A percentile compares a stretch with the other conserved stretches of the same genome.
Evolutionary conservation across 37 sponge, comb jelly and placozoan genomes (phyloP).

Genomic region (Eunapius fragilis): DNA sequence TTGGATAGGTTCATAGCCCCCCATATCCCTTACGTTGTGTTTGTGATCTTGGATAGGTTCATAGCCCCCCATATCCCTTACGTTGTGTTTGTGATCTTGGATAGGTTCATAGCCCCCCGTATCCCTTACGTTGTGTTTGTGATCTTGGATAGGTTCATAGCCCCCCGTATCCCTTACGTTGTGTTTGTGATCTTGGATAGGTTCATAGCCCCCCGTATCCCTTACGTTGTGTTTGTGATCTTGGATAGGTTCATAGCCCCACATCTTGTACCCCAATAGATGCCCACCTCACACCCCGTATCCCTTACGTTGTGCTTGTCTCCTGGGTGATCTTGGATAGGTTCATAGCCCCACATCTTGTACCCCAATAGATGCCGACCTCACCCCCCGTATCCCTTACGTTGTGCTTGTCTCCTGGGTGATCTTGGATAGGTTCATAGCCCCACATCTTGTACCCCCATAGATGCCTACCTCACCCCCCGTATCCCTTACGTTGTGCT

Average conservation of each 20-base stretch:
- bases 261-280: not conserved
- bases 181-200: too few species aligned
- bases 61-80: too few species aligned
- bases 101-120: too few species aligned
- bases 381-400: slow-evolving; percentile 40
- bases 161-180: too few species aligned
- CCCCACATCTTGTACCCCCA: not conserved
- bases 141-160: too few species aligned
- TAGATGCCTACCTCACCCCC: not conserved
- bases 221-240: too few species aligned
- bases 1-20: too few species aligned
- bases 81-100: too few species aligned
- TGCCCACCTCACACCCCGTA: not conserved
- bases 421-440: slow-evolving; percentile 69
- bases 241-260: not conserved
- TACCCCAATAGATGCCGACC: not conserved
- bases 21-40: too few species aligned
- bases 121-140: too few species aligned
- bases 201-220: too few species aligned
- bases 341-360: slow-evolving; percentile 63
- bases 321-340: slow-evolving; percentile 70
- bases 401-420: slow-evolving; percentile 59
- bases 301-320: slow-evolving; percentile 59
- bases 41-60: too few species aligned
- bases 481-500: slow-evolving; percentile 55